A percentile compares a stretch with the other conserved stretches of the same genome.
phyloP scores from a whole-genome alignment of 2,888 invertebrate species.

The Drosophila formosana region DNA sequence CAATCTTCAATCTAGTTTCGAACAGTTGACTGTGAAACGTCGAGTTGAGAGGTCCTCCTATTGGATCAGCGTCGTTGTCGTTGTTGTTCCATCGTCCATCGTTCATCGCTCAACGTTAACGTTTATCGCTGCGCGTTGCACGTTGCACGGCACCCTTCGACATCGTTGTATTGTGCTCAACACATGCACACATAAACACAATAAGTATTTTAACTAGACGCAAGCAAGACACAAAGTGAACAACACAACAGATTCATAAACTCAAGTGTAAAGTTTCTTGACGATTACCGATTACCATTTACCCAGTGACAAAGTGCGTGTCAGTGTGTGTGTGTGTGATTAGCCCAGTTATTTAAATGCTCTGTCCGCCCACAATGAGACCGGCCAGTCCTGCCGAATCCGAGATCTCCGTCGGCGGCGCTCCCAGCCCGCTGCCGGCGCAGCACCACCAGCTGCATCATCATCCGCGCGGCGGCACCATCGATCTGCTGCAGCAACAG shows the following conservation, averaged over 20 bases:
- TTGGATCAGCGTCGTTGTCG: slow-evolving; percentile 76
- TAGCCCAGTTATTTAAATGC: slow-evolving; percentile 73
- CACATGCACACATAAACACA: background rate
- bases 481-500: slow-evolving; percentile 82
- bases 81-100: slow-evolving; percentile 43
- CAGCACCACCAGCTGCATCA: slow-evolving; percentile 63
- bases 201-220: slow-evolving; percentile 35
- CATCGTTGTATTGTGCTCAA: background rate
- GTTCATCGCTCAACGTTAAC: slow-evolving; percentile 6
- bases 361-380: slow-evolving; percentile 85
- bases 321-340: slow-evolving; percentile 24
- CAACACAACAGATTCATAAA: slow-evolving; percentile 19
- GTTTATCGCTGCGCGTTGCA: slow-evolving; percentile 40
- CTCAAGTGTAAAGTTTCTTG: slow-evolving; percentile 11
- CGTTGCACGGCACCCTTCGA: slow-evolving; percentile 25
- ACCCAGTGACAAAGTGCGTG: slow-evolving; percentile 17
- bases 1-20: slow-evolving; percentile 85
- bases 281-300: slow-evolving; percentile 46
- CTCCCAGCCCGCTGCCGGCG: slow-evolving; percentile 83
- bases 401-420: slow-evolving; percentile 85
- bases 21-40: slow-evolving; percentile 85
- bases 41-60: slow-evolving; percentile 83
- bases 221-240: slow-evolving; percentile 40
- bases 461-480: slow-evolving; percentile 72
- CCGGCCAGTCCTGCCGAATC: slow-evolving; percentile 85